Conservation (phyloP, 2,113 vertebrate genomes). For the Grantiella picta region DNA sequence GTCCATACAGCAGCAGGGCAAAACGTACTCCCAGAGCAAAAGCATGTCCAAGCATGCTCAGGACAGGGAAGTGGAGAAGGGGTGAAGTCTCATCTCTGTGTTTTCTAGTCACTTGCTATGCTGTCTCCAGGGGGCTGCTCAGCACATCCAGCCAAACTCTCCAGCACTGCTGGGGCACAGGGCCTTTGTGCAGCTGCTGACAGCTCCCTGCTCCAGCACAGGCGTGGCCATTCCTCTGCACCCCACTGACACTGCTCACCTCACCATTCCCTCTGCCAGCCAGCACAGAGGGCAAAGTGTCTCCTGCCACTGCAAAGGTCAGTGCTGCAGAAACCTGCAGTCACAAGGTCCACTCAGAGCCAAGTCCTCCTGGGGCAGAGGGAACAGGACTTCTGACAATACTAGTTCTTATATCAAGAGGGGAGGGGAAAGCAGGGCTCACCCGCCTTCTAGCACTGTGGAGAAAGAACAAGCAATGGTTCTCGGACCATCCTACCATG, state of each 20-base stretch:
- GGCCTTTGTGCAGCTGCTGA: too few species aligned
- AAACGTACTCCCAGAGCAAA: background rate
- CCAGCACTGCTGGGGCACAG: background rate
- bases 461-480: background rate
- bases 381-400: background rate
- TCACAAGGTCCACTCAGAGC: background rate
- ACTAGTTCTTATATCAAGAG: background rate
- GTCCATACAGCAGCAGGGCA: background rate
- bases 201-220: background rate
- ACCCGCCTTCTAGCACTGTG: background rate
- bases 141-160: background rate
- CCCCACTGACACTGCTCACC: background rate
- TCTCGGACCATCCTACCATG: background rate
- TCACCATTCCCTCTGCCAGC: background rate
- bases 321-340: background rate
- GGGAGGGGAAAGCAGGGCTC: background rate
- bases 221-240: background rate
- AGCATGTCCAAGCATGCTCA: background rate
- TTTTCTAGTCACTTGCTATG: background rate
- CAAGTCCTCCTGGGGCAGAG: background rate
- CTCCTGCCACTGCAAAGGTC: background rate
- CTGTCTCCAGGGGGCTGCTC: background rate
- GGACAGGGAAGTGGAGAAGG: background rate
- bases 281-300: background rate
- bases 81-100: background rate